A percentile compares a stretch with the other conserved stretches of the same genome.
These are phyloP conservation scores for Formica exsecta DNA, from an alignment of 1,140 invertebrate genomes.

Conservation along the genomic window DNA sequence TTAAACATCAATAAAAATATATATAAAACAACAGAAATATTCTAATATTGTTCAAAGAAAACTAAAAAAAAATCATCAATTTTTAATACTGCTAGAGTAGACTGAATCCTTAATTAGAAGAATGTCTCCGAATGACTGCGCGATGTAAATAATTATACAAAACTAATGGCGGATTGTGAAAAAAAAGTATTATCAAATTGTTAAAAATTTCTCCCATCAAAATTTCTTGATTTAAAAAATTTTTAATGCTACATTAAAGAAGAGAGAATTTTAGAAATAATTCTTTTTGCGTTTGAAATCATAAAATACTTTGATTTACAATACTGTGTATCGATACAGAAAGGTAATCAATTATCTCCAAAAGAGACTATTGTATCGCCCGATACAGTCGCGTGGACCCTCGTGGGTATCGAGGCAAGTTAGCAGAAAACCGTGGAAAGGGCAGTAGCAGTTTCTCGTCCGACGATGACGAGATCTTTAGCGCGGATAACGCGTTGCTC, in stretches of 20 bases:
- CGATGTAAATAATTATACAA: no score
- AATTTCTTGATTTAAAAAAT: neutral
- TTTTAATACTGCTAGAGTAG: no score
- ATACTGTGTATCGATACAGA: neutral
- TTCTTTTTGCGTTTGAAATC: neutral
- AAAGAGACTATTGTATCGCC: neutral
- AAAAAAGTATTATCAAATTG: no score
- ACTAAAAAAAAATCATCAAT: no score
- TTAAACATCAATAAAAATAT: no score
- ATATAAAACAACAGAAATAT: no score
- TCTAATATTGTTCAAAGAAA: no score
- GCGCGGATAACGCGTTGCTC: slow-evolving; percentile 66
- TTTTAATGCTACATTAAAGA: neutral
- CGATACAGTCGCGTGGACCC: slow-evolving; percentile 17
- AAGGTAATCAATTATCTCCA: slow-evolving; percentile 28
- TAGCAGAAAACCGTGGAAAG: slow-evolving; percentile 22
- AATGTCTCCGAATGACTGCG: no score
- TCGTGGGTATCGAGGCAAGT: slow-evolving; percentile 25
- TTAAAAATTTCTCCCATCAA: neutral
- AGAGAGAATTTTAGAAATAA: neutral
- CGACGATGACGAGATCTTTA: slow-evolving; percentile 48
- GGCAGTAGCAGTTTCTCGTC: slow-evolving; percentile 4
- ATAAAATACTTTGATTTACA: slow-evolving; percentile 2
- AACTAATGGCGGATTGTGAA: no score
- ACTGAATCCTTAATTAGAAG: no score